Evolutionary conservation across 53 echinoderm and acorn worm species (phyloP).

Genomic region (Patiria pectinifera): DNA sequence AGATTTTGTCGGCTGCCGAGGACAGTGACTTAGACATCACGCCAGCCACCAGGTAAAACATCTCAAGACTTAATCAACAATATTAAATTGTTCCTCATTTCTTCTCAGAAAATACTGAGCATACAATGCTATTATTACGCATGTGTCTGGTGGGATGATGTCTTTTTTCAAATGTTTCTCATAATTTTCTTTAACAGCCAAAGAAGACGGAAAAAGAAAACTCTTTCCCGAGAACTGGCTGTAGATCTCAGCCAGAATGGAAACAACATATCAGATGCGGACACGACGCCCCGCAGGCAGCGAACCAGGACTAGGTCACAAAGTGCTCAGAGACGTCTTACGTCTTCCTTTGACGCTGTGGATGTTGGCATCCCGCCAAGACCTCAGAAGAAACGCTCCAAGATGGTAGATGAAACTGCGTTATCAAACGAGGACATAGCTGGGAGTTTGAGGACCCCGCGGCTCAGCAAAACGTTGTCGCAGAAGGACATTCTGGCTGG

Average conservation of each 20-base stretch:
- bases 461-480: neutral
- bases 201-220: slow-evolving; percentile 72
- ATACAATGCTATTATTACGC: neutral
- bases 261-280: slow-evolving; percentile 36
- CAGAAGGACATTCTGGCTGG: neutral
- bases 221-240: slow-evolving; percentile 53
- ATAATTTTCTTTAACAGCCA: slow-evolving; percentile 28
- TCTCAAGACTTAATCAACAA: neutral
- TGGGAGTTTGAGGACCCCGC: slow-evolving; percentile 28
- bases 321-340: slow-evolving; percentile 27
- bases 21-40: slow-evolving; percentile 84
- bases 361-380: slow-evolving; percentile 55
- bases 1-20: slow-evolving; percentile 86
- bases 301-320: slow-evolving; percentile 30
- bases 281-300: slow-evolving; percentile 52
- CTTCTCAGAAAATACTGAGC: neutral
- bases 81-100: neutral
- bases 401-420: neutral
- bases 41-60: slow-evolving; percentile 64
- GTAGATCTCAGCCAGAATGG: slow-evolving; percentile 36
- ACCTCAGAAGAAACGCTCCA: slow-evolving; percentile 45
- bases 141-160: neutral
- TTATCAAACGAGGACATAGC: slow-evolving; percentile 11
- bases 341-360: slow-evolving; percentile 18
- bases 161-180: neutral